These are phyloP conservation scores for Montipora cactus DNA, from an alignment of 64 coral and sea anemone genomes.

Conservation along the genomic window DNA sequence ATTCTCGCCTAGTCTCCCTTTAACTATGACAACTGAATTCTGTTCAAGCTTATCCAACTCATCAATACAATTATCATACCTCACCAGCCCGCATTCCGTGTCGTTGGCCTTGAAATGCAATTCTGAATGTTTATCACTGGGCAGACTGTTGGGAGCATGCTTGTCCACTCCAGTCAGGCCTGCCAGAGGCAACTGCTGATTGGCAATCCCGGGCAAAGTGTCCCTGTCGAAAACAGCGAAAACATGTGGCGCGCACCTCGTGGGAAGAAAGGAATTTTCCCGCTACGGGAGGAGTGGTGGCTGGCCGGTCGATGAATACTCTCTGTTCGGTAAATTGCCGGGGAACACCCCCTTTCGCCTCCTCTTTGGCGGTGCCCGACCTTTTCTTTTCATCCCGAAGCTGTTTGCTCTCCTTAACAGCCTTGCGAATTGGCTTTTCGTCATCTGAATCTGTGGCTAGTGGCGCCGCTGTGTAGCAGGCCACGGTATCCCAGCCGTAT, in stretches of 20 bases:
- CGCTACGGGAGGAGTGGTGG: too few relatives aligned
- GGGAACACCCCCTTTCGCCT: too few relatives aligned
- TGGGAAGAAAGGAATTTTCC: too few relatives aligned
- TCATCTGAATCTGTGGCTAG: background rate
- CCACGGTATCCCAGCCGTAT: background rate
- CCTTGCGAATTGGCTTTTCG: too few relatives aligned
- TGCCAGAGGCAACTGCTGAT: background rate
- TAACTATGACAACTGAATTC: background rate
- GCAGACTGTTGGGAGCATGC: background rate
- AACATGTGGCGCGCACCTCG: too few relatives aligned
- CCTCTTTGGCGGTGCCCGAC: background rate
- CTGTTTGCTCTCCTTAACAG: too few relatives aligned
- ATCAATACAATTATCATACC: background rate
- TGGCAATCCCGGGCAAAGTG: too few relatives aligned
- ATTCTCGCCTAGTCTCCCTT: conserved; percentile 18
- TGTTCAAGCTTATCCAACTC: background rate
- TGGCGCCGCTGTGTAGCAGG: background rate
- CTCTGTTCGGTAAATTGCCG: too few relatives aligned
- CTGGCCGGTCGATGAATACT: too few relatives aligned
- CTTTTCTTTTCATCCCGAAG: background rate
- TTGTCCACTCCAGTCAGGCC: background rate
- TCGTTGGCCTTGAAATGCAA: background rate
- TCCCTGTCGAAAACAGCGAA: too few relatives aligned
- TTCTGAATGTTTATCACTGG: background rate
- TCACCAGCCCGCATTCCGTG: background rate